These are phyloP conservation scores for Hypanus sabinus DNA, from an alignment of 2,113 vertebrate species.

Conservation along the genomic window DNA sequence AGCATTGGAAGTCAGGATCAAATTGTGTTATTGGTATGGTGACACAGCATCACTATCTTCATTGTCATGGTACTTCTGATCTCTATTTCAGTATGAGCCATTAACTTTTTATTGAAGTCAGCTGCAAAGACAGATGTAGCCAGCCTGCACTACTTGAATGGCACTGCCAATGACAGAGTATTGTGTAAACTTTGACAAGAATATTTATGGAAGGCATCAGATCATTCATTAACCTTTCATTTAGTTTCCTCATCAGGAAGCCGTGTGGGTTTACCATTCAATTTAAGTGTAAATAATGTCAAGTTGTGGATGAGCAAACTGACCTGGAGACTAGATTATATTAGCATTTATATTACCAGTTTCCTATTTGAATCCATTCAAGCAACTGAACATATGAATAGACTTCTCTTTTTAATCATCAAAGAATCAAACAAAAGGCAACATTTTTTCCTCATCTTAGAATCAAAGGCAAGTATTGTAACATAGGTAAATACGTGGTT, in stretches of 20 bases:
- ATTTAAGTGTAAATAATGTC: not conserved
- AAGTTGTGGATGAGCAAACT: not conserved
- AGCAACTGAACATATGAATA: not conserved
- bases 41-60: too few relatives aligned
- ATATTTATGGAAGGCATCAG: not conserved
- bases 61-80: too few relatives aligned
- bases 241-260: not conserved
- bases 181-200: not conserved
- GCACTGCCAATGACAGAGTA: too few relatives aligned
- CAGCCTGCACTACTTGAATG: not conserved
- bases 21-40: too few relatives aligned
- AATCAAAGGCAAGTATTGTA: not conserved
- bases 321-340: not conserved
- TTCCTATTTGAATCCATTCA: not conserved
- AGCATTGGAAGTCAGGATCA: too few relatives aligned
- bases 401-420: not conserved
- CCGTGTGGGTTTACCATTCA: not conserved
- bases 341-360: not conserved
- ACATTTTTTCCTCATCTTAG: not conserved
- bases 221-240: not conserved
- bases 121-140: not conserved
- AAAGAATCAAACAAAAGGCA: not conserved
- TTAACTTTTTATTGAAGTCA: not conserved
- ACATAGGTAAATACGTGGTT: too few relatives aligned
- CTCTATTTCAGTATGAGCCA: not conserved